These are phyloP conservation scores for Aplidium turbinatum DNA, from an alignment of 23 tunicate genomes.

Conservation along the genomic window DNA sequence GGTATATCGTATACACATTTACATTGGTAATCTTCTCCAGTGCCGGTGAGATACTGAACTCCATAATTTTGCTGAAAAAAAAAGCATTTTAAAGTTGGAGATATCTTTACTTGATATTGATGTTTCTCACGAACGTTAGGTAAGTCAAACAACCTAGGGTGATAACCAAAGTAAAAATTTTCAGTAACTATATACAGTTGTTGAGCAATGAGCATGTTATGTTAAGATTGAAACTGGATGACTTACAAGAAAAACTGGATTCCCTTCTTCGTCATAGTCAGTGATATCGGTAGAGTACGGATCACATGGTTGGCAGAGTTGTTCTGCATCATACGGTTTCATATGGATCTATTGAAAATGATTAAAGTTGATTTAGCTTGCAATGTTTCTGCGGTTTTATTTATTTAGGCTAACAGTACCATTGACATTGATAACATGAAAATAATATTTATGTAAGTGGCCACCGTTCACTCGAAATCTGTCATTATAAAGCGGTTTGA, in stretches of 20 bases:
- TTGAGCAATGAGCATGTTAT: no score
- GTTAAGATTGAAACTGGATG: not conserved
- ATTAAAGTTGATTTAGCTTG: not conserved
- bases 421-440: no score
- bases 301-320: slow-evolving; percentile 24
- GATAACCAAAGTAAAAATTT: no score
- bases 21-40: slow-evolving; percentile 79
- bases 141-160: no score
- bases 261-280: slow-evolving; percentile 14
- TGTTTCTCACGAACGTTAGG: no score
- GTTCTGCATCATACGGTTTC: slow-evolving; percentile 33
- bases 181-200: no score
- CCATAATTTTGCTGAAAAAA: slow-evolving; percentile 33
- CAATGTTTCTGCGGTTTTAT: not conserved
- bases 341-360: slow-evolving; percentile 10
- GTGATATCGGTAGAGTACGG: not conserved
- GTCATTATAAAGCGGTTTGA: no score
- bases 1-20: slow-evolving; percentile 46
- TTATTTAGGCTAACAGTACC: no score
- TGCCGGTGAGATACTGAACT: slow-evolving; percentile 66
- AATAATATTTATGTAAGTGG: no score
- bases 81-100: not conserved
- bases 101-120: not conserved
- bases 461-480: no score
- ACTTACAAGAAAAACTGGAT: slow-evolving; percentile 14